Evolutionary conservation across 2,888 invertebrate species (phyloP).

Genomic region (Mechanitis mazaeus): DNA sequence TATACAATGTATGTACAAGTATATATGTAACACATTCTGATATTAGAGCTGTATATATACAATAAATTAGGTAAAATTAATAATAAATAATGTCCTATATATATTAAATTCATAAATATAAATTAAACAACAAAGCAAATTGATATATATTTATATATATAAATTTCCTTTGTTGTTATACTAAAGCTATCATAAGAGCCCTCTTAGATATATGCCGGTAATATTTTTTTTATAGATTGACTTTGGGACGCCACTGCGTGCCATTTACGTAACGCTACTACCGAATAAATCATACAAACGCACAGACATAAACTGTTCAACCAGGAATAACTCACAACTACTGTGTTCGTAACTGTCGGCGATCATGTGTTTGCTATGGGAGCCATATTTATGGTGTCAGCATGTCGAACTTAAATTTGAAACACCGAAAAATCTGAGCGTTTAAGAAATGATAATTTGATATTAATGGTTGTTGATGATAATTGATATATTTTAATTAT

Average conservation of each 20-base stretch:
- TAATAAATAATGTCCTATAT: too few relatives aligned
- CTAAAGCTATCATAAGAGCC: too few relatives aligned
- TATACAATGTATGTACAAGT: slow-evolving; percentile 46
- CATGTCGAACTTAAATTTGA: slow-evolving; percentile 39
- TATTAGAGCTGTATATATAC: too few relatives aligned
- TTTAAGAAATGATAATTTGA: slow-evolving; percentile 13
- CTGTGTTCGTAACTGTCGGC: slow-evolving; percentile 35
- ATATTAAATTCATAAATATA: too few relatives aligned
- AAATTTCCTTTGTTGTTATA: too few relatives aligned
- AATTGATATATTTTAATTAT: slow-evolving; percentile 22
- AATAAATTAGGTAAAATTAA: too few relatives aligned
- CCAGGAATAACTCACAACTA: slow-evolving; percentile 47
- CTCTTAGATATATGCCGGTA: too few relatives aligned
- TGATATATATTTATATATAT: too few relatives aligned
- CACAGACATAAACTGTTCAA: slow-evolving; percentile 33
- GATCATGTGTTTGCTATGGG: slow-evolving; percentile 63
- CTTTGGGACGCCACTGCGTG: slow-evolving; percentile 42
- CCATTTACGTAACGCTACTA: slow-evolving; percentile 57
- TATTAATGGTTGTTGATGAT: slow-evolving; percentile 16
- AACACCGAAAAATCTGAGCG: slow-evolving; percentile 13
- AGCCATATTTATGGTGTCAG: slow-evolving; percentile 54
- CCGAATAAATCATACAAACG: slow-evolving; percentile 36
- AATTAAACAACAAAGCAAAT: too few relatives aligned
- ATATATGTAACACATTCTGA: too few relatives aligned
- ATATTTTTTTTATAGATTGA: slow-evolving; percentile 39